Conservation (phyloP, 2,113 vertebrate genomes). For the Triplophysa rosa region DNA sequence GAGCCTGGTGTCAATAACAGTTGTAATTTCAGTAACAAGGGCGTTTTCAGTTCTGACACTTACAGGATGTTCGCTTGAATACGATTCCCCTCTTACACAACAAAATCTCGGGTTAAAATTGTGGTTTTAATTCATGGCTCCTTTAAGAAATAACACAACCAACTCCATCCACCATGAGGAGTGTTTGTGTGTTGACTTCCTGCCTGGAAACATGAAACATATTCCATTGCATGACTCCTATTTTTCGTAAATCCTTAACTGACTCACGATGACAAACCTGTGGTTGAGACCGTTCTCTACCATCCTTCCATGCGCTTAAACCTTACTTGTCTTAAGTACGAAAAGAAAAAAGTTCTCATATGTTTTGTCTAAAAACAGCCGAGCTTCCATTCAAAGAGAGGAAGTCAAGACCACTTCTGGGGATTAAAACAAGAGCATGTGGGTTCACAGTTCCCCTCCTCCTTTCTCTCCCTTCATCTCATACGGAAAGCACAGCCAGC, state of each 20-base stretch:
- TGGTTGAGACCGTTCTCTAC: background rate
- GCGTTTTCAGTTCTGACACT: no score
- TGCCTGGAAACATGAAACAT: conserved; percentile 41
- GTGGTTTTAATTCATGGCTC: no score
- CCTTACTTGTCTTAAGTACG: background rate
- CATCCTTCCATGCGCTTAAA: background rate
- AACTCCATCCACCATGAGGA: conserved; percentile 15
- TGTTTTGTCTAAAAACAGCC: conserved; percentile 3
- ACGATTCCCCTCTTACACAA: no score
- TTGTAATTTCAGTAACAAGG: no score
- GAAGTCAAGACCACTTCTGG: conserved; percentile 24
- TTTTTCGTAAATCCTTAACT: conserved; percentile 19
- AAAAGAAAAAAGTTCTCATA: conserved; percentile 17
- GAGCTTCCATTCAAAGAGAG: conserved; percentile 34
- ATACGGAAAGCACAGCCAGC: conserved; percentile 68
- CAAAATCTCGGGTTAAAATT: no score
- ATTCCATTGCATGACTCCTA: conserved; percentile 34
- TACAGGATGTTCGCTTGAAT: no score
- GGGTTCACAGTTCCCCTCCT: conserved; percentile 20
- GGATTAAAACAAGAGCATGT: conserved; percentile 38
- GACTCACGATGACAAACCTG: conserved; percentile 43
- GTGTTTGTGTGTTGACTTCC: conserved; percentile 40
- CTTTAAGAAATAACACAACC: conserved; percentile 1
- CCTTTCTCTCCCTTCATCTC: conserved; percentile 27
- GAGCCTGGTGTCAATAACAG: no score